Conservation (phyloP, 2,888 invertebrate genomes). For the Apoderus coryli region DNA sequence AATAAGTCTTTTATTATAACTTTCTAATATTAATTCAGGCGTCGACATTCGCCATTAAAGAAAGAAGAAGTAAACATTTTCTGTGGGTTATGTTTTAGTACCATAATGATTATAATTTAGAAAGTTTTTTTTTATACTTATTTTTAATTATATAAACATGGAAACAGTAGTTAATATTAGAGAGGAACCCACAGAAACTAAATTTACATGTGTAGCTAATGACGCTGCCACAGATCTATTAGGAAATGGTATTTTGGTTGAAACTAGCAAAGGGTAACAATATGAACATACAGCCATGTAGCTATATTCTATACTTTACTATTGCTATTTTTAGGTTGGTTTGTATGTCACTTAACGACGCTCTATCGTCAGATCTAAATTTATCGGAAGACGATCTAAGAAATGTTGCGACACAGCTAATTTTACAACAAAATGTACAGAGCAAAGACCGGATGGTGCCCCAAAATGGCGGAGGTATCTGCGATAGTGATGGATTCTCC, state of each 20-base stretch:
- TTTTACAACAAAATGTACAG: constrained; percentile 28
- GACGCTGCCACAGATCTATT: constrained; percentile 32
- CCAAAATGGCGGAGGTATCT: constrained; percentile 18
- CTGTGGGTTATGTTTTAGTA: too few relatives aligned
- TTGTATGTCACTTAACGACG: constrained; percentile 35
- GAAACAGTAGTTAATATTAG: too few relatives aligned
- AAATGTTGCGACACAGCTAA: constrained; percentile 32
- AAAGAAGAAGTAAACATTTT: too few relatives aligned
- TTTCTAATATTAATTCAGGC: too few relatives aligned
- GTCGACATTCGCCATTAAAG: too few relatives aligned
- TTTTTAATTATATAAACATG: too few relatives aligned
- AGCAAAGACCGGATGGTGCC: constrained; percentile 11
- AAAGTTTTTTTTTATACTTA: too few relatives aligned
- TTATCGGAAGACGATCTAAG: constrained; percentile 34
- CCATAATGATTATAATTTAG: too few relatives aligned
- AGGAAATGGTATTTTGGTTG: constrained; percentile 33
- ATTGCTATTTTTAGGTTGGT: constrained; percentile 29
- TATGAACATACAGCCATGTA: constrained; percentile 12
- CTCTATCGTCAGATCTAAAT: constrained; percentile 32
- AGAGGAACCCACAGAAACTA: too few relatives aligned
- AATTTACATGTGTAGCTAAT: too few relatives aligned
- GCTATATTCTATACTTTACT: constrained; percentile 7
- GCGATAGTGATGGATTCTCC: constrained; percentile 31
- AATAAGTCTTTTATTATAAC: too few relatives aligned
- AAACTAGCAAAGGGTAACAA: constrained; percentile 33